Percentiles rank a stretch among this genome's conserved stretches.
These are phyloP conservation scores for Hippasteria phrygiana DNA, from an alignment of 53 echinoderm and acorn worm species.

Conservation along the genomic window DNA sequence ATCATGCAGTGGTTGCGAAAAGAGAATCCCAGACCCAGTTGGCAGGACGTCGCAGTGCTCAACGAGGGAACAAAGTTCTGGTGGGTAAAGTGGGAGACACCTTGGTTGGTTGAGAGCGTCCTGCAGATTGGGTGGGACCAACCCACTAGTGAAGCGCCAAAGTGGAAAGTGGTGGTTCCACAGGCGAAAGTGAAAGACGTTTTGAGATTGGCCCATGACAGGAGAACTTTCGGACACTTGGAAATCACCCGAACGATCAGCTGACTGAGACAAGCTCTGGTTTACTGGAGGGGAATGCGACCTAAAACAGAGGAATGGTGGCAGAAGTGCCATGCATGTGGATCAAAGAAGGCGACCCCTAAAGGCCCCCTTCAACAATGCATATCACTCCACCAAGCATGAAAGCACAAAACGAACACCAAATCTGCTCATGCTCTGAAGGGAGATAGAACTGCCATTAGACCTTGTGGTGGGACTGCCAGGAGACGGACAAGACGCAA, in stretches of 20 bases:
- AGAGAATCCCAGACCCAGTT: background rate
- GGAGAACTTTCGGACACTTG: background rate
- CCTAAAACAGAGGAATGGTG: slow-evolving; percentile 40
- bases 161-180: slow-evolving; percentile 14
- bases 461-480: slow-evolving; percentile 64
- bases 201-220: background rate
- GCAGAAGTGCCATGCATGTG: slow-evolving; percentile 56
- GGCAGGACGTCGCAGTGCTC: background rate
- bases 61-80: background rate
- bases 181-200: background rate
- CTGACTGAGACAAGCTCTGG: background rate
- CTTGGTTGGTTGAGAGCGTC: background rate
- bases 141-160: background rate
- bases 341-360: slow-evolving; percentile 27
- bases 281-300: slow-evolving; percentile 43
- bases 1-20: background rate
- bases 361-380: slow-evolving; percentile 55
- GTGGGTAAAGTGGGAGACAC: background rate
- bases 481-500: background rate
- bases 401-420: slow-evolving; percentile 64
- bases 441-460: no score
- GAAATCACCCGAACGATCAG: background rate
- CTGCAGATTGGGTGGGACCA: background rate
- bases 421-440: no score
- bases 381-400: slow-evolving; percentile 48